Base-by-base conservation (phyloP, 2,113 vertebrate genomes). In the Apteryx mantelli region DNA sequence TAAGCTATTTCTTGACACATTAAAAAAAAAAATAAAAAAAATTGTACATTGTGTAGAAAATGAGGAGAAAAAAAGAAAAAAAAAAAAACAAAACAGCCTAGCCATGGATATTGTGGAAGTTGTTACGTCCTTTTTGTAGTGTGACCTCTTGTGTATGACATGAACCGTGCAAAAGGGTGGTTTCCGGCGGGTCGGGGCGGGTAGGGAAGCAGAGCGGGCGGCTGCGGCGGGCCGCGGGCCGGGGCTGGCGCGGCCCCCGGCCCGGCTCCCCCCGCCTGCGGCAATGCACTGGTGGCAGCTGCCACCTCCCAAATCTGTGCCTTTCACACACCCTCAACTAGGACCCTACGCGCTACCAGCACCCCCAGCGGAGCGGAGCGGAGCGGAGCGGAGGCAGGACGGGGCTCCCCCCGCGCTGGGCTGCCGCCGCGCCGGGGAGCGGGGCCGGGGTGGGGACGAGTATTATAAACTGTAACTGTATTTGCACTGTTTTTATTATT, bases 61-160 rank as follows among this genome's bases (percentile, higher is more conserved):
- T 97, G 46, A 48, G 14, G 15, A 56, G 55, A 75, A 24, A 58
- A 73, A 38, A 97, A 97, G 55, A 79, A 73, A 60, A 60, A 86
- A 91, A 86, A 71, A 98, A 96, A 97, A 98, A 98, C 98, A 98
- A 71, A 95, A 95, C 58, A 75, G 97, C 97, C 97, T 99, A 98
- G 99, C 99, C 99, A 99, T 99, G 99, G 98, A 99, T 99, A 99
- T 99, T 99, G 99, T 99, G 99, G 99, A 98, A 98, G 98, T 98
- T 99, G 99, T 97, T 97, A 95, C 61, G 98, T 99, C 98, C 99
- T 99, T 99, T 16, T 99, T 98, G 99, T 99, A 99, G 99, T 98
- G 99, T 99, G 99, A 98, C 98, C 98, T 98, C 99, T 98, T 99
- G 98, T 99, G 98, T 99, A 98, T 99, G 99, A 99, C 98, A 98